Evolutionary conservation across 2,888 invertebrate genomes (phyloP).

Genomic region (Galerucella pusilla): DNA sequence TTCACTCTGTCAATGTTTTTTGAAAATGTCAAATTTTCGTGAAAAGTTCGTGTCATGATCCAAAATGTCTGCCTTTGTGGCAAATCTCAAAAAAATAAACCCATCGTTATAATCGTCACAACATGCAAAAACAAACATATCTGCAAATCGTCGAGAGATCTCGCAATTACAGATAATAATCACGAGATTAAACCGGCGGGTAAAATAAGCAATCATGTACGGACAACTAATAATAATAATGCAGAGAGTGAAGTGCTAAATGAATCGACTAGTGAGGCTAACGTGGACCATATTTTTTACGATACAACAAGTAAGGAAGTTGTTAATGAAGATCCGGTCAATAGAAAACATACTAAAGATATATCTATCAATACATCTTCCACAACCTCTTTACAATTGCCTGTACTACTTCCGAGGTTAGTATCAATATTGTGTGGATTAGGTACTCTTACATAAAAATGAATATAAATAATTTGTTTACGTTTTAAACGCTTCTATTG

Average conservation of each 20-base stretch:
- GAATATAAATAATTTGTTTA: no score
- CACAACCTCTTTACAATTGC: constrained; percentile 3
- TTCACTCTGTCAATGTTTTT: constrained; percentile 3
- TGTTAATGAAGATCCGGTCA: background rate
- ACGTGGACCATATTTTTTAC: background rate
- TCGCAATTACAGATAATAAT: background rate
- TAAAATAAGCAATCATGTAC: background rate
- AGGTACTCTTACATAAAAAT: no score
- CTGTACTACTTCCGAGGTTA: background rate
- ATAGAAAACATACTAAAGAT: background rate
- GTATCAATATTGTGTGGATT: background rate
- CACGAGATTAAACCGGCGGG: background rate
- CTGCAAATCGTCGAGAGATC: background rate
- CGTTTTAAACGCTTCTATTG: no score
- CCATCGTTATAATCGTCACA: constrained; percentile 42
- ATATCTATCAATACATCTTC: constrained; percentile 7
- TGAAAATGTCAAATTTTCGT: constrained; percentile 12
- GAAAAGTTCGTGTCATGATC: constrained; percentile 9
- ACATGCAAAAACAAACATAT: constrained; percentile 39
- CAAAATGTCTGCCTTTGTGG: constrained; percentile 15
- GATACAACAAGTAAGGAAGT: constrained; percentile 5
- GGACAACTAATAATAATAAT: background rate
- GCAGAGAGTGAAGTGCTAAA: background rate
- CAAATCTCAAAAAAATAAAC: constrained; percentile 32
- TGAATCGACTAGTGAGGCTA: background rate